Conservation (phyloP, 2,113 vertebrate species). For the Corythaixoides concolor region DNA sequence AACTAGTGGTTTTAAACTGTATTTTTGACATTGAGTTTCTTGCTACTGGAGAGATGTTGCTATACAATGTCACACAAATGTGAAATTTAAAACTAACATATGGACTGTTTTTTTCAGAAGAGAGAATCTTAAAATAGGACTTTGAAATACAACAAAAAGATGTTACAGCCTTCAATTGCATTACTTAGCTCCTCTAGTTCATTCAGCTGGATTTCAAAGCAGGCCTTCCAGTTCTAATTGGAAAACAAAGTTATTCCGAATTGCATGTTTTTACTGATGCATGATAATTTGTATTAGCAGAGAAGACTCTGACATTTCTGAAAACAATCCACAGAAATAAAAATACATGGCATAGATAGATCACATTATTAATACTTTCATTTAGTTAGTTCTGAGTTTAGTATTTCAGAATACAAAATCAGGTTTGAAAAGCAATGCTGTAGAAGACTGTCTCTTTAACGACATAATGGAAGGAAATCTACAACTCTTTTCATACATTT, state of each 20-base stretch:
- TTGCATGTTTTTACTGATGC: neutral
- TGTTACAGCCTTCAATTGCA: neutral
- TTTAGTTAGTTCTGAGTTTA: neutral
- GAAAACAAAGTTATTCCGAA: neutral
- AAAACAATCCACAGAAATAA: constrained; percentile 1
- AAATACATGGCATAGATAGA: neutral
- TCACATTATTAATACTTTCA: neutral
- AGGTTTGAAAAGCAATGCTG: neutral
- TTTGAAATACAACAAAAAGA: neutral
- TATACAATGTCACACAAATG: neutral
- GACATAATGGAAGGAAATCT: neutral
- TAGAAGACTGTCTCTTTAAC: neutral
- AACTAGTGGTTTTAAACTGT: neutral
- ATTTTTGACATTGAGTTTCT: neutral
- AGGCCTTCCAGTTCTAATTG: neutral
- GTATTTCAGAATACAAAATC: neutral
- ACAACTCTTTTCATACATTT: neutral
- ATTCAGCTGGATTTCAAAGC: neutral
- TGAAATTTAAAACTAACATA: neutral
- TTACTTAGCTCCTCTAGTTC: neutral
- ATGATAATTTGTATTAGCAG: neutral
- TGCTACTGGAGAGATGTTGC: neutral
- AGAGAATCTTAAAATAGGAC: neutral
- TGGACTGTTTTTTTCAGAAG: neutral
- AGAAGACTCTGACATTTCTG: neutral